phyloP scores from a whole-genome alignment of 1,140 invertebrate genomes.

The Polypedilum pembai region DNA sequence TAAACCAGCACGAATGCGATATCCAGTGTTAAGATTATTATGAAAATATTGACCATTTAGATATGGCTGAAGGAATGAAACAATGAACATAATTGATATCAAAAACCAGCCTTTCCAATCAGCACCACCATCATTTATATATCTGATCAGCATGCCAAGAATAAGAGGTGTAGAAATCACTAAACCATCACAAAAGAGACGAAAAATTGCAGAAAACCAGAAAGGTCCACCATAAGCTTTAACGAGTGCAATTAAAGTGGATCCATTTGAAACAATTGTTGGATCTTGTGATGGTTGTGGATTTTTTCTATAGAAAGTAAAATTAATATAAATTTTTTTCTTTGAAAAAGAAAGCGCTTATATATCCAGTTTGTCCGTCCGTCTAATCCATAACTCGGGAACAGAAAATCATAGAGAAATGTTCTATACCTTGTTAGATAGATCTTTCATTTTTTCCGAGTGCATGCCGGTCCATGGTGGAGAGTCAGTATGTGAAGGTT shows the following conservation, averaged over 20 bases:
- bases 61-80: constrained; percentile 73
- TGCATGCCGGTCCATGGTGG: too few relatives aligned
- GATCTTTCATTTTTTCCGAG: too few relatives aligned
- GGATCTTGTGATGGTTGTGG: constrained; percentile 40
- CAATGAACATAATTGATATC: constrained; percentile 61
- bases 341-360: too few relatives aligned
- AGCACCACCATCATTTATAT: constrained; percentile 45
- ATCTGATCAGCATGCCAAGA: constrained; percentile 46
- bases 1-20: constrained; percentile 77
- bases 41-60: constrained; percentile 78
- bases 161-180: constrained; percentile 76
- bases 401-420: too few relatives aligned
- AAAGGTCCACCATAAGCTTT: constrained; percentile 72
- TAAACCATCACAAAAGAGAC: constrained; percentile 73
- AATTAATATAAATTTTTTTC: too few relatives aligned
- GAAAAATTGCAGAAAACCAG: constrained; percentile 63
- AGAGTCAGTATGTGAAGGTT: too few relatives aligned
- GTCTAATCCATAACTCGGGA: too few relatives aligned
- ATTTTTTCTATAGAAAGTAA: background rate
- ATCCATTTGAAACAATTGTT: constrained; percentile 57
- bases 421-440: too few relatives aligned
- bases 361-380: too few relatives aligned
- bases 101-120: constrained; percentile 78
- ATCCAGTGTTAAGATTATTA: constrained; percentile 75
- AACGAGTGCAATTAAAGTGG: constrained; percentile 57